These are phyloP conservation scores for Montipora sp. DNA, from an alignment of 64 coral and sea anemone genomes.

Conservation along the genomic window DNA sequence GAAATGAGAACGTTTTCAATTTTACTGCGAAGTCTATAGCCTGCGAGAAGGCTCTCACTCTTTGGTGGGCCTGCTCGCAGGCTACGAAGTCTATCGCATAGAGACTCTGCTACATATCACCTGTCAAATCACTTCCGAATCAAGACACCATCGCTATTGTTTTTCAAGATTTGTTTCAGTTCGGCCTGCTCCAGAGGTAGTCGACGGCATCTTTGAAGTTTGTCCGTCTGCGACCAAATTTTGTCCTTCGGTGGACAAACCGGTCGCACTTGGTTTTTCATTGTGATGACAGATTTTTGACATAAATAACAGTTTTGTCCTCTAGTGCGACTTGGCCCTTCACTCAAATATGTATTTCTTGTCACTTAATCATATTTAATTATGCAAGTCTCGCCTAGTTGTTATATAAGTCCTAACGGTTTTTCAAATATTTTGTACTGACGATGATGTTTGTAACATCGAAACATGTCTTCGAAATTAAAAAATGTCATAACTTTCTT, in stretches of 20 bases:
- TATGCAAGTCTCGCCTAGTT: no score
- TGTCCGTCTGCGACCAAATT: conserved; percentile 26
- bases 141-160: conserved; percentile 13
- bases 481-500: no score
- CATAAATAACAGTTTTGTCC: conserved; percentile 32
- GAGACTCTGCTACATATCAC: conserved; percentile 28
- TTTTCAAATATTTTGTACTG: no score
- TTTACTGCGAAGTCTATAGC: no score
- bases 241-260: conserved; percentile 48
- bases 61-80: no score
- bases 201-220: conserved; percentile 32
- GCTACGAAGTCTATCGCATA: conserved; percentile 20
- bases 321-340: conserved; percentile 29
- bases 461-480: no score
- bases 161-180: conserved; percentile 33
- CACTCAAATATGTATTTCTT: no score
- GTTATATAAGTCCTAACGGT: no score
- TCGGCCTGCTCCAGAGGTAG: conserved; percentile 30
- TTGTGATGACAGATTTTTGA: conserved; percentile 65
- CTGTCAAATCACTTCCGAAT: conserved; percentile 25
- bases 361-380: no score
- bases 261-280: conserved; percentile 63
- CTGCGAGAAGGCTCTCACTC: no score
- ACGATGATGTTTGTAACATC: no score
- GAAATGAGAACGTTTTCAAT: no score